Conservation (phyloP, 2,113 vertebrate species). For the Callopanchax toddi region DNA sequence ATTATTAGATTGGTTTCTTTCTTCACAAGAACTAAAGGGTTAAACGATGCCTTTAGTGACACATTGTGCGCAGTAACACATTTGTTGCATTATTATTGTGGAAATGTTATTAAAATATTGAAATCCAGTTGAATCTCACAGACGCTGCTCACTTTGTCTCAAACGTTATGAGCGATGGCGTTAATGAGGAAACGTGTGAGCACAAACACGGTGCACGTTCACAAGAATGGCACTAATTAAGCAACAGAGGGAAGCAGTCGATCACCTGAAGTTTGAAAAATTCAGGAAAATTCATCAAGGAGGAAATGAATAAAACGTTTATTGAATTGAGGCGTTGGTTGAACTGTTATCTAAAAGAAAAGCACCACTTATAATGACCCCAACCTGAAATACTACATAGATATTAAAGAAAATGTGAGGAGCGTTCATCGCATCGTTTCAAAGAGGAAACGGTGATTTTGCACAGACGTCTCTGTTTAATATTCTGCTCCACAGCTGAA, state of each 20-base stretch:
- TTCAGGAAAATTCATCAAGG: not conserved
- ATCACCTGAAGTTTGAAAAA: conserved; percentile 1
- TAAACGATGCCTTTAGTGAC: no score
- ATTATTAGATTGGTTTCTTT: no score
- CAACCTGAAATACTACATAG: not conserved
- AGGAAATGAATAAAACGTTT: no score
- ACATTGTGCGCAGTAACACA: no score
- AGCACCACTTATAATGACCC: not conserved
- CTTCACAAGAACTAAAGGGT: no score
- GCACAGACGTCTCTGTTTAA: not conserved
- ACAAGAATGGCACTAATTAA: not conserved
- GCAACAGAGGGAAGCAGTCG: not conserved
- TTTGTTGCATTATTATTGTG: no score
- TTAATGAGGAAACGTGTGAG: not conserved
- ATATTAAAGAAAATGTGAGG: not conserved
- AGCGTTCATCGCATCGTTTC: not conserved
- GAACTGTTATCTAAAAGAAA: no score
- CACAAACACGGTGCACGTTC: not conserved
- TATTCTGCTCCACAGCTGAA: not conserved
- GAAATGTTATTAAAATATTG: no score
- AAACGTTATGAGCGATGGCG: not conserved
- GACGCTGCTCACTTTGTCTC: no score
- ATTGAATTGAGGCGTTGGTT: no score
- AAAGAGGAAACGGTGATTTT: not conserved
- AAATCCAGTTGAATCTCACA: no score